These are phyloP conservation scores for Drosophila setifemur DNA, from an alignment of 1,140 invertebrate species.

Conservation along the genomic window DNA sequence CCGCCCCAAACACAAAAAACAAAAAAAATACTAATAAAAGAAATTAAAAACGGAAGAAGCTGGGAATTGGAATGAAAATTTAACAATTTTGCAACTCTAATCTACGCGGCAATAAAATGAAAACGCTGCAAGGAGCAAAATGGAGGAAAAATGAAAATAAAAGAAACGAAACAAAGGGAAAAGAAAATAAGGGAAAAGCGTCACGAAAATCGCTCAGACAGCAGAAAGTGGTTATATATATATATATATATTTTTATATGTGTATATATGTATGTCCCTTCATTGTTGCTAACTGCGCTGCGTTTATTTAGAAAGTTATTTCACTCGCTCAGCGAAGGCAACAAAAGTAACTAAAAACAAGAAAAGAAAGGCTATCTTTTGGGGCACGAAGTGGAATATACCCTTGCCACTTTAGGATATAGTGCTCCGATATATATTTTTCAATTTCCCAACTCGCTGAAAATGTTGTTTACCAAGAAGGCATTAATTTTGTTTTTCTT, in stretches of 20 bases:
- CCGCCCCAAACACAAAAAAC: neutral
- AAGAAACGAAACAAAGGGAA: constrained; percentile 2
- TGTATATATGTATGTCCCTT: constrained; percentile 20
- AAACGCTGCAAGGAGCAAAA: constrained; percentile 70
- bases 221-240: constrained; percentile 54
- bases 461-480: too few relatives aligned
- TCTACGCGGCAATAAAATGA: constrained; percentile 74
- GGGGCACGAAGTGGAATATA: too few relatives aligned
- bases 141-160: neutral
- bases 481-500: too few relatives aligned
- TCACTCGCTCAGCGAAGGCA: constrained; percentile 46
- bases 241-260: constrained; percentile 3
- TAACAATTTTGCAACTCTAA: constrained; percentile 79
- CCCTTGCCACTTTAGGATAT: too few relatives aligned
- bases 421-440: too few relatives aligned
- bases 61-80: constrained; percentile 64
- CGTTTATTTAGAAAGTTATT: constrained; percentile 81
- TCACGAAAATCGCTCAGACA: constrained; percentile 70
- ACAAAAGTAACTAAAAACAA: constrained; percentile 78
- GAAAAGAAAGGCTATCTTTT: too few relatives aligned
- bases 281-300: constrained; percentile 62
- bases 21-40: neutral
- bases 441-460: too few relatives aligned
- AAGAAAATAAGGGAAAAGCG: constrained; percentile 40
- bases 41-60: constrained; percentile 54